Evolutionary conservation across 1,140 invertebrate genomes (phyloP).

Genomic region (Mylabris phalerata): DNA sequence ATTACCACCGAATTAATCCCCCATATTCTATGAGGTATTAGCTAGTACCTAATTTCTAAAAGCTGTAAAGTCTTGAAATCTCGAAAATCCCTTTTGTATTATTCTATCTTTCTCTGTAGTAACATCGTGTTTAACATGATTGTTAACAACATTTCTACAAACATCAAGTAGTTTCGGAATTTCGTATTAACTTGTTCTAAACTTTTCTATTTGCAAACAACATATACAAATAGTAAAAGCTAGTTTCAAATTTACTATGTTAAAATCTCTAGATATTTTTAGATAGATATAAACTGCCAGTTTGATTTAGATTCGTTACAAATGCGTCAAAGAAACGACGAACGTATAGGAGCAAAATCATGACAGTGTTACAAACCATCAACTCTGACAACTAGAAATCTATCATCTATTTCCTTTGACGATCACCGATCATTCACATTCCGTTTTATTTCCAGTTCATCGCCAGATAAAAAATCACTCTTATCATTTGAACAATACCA

Average conservation of each 20-base stretch:
- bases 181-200: not conserved
- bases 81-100: not conserved
- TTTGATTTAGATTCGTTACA: not conserved
- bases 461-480: too few species aligned
- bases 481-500: too few species aligned
- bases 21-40: slow-evolving; percentile 13
- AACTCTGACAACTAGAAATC: too few species aligned
- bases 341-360: too few species aligned
- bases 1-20: slow-evolving; percentile 9
- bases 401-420: too few species aligned
- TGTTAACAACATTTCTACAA: not conserved
- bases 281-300: slow-evolving; percentile 15
- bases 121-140: not conserved
- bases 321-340: too few species aligned
- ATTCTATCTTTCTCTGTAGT: not conserved
- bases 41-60: slow-evolving; percentile 25
- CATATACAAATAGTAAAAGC: too few species aligned
- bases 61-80: not conserved
- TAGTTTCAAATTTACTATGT: too few species aligned
- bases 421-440: too few species aligned
- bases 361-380: too few species aligned
- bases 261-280: not conserved
- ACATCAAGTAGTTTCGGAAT: not conserved
- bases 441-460: too few species aligned
- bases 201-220: slow-evolving; percentile 2